Percentiles rank a stretch among this genome's conserved stretches.
Evolutionary conservation across 2,888 invertebrate species (phyloP).

Genomic region (Drosophila peninsularis): DNA sequence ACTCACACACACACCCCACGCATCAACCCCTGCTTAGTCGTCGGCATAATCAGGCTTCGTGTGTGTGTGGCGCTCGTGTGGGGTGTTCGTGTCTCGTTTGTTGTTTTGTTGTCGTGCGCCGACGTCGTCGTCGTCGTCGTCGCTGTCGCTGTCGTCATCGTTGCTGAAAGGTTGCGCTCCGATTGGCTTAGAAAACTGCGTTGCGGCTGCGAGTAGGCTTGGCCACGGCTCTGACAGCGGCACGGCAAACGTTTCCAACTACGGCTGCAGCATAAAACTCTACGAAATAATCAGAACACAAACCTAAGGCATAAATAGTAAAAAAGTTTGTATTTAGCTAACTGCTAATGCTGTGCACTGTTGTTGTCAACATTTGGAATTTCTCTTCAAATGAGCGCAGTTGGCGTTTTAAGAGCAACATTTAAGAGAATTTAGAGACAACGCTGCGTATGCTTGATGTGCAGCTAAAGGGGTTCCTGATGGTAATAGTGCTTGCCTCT

Average conservation of each 20-base stretch:
- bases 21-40: slow-evolving; percentile 11
- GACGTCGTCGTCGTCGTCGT: slow-evolving; percentile 54
- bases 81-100: slow-evolving; percentile 56
- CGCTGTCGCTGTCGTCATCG: slow-evolving; percentile 55
- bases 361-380: slow-evolving; percentile 4
- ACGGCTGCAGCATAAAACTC: slow-evolving; percentile 13
- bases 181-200: slow-evolving; percentile 84
- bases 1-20: slow-evolving; percentile 32
- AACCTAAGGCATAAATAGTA: slow-evolving; percentile 28
- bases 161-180: slow-evolving; percentile 71
- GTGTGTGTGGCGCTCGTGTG: slow-evolving; percentile 40
- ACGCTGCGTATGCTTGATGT: slow-evolving; percentile 60
- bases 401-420: slow-evolving; percentile 51
- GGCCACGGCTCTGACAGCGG: slow-evolving; percentile 62
- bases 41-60: slow-evolving; percentile 74
- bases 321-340: slow-evolving; percentile 11
- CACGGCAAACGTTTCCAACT: slow-evolving; percentile 18
- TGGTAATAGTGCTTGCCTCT: not conserved
- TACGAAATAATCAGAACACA: slow-evolving; percentile 44
- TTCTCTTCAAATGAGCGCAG: slow-evolving; percentile 33
- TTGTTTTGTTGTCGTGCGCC: slow-evolving; percentile 77
- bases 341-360: slow-evolving; percentile 1
- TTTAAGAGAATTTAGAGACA: slow-evolving; percentile 34
- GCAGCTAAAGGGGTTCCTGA: not conserved
- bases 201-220: slow-evolving; percentile 80